Conservation (phyloP, 2,113 vertebrate genomes). For the Cephalopholis sonnerati region DNA sequence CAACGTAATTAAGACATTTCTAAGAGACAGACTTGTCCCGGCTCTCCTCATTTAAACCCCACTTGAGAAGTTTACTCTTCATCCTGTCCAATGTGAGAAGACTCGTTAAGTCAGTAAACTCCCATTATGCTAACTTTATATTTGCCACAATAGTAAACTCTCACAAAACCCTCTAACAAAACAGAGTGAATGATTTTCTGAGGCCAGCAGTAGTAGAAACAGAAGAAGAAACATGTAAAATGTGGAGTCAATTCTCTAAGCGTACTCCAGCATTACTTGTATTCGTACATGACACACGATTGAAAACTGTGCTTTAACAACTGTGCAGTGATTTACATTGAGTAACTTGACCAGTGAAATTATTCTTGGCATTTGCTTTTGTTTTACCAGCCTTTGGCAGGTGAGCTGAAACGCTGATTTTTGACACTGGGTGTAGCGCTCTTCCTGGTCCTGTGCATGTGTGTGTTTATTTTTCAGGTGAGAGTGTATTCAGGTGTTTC, state of each 20-base stretch:
- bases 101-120: neutral
- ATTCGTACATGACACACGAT: slow-evolving; percentile 19
- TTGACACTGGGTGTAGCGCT: slow-evolving; percentile 14
- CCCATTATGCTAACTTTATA: neutral
- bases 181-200: neutral
- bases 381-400: slow-evolving; percentile 37
- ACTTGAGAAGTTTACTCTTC: neutral
- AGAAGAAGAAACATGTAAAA: neutral
- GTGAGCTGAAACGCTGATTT: slow-evolving; percentile 31
- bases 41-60: slow-evolving; percentile 1
- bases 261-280: neutral
- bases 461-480: slow-evolving; percentile 51
- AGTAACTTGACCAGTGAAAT: slow-evolving; percentile 28
- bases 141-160: neutral
- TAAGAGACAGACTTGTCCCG: no score
- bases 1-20: no score
- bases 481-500: slow-evolving; percentile 62
- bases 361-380: slow-evolving; percentile 57
- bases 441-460: neutral
- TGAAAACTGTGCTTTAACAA: neutral
- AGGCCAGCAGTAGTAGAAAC: neutral
- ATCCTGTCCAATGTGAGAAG: neutral
- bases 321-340: slow-evolving; percentile 8
- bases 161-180: neutral
- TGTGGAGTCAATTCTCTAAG: slow-evolving; percentile 4